phyloP scores from a whole-genome alignment of 2,113 vertebrate species.

The Pelecanus crispus region DNA sequence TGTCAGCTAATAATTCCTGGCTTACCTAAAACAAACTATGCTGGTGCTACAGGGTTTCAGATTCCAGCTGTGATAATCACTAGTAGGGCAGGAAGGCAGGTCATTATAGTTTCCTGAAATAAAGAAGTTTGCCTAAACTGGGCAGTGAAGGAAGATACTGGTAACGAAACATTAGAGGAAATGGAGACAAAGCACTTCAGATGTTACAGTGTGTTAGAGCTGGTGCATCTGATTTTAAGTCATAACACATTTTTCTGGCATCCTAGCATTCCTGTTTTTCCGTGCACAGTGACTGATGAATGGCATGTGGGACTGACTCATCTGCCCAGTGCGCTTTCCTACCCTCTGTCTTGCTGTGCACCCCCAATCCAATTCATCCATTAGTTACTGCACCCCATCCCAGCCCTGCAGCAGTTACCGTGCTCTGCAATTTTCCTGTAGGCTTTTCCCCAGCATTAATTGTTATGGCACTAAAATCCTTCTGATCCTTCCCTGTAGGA shows the following conservation, averaged over 20 bases:
- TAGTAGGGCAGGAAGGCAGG: constrained; percentile 15
- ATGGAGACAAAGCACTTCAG: neutral
- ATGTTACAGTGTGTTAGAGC: neutral
- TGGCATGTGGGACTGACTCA: neutral
- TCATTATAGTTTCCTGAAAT: constrained; percentile 49
- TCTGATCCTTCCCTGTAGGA: neutral
- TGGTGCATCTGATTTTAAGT: neutral
- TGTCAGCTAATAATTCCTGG: neutral
- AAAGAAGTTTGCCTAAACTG: neutral
- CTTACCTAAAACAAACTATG: neutral
- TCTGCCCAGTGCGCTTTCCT: neutral
- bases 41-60: neutral
- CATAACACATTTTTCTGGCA: neutral
- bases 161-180: neutral
- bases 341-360: neutral
- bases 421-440: neutral
- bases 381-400: neutral
- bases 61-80: constrained; percentile 11
- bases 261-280: neutral
- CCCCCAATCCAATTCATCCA: neutral
- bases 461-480: fast-evolving
- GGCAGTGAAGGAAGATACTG: neutral
- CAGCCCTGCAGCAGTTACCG: neutral
- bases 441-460: neutral
- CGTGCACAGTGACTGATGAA: neutral